Base-by-base conservation (phyloP, 2,113 vertebrate species). In the Oryzias woworae region DNA sequence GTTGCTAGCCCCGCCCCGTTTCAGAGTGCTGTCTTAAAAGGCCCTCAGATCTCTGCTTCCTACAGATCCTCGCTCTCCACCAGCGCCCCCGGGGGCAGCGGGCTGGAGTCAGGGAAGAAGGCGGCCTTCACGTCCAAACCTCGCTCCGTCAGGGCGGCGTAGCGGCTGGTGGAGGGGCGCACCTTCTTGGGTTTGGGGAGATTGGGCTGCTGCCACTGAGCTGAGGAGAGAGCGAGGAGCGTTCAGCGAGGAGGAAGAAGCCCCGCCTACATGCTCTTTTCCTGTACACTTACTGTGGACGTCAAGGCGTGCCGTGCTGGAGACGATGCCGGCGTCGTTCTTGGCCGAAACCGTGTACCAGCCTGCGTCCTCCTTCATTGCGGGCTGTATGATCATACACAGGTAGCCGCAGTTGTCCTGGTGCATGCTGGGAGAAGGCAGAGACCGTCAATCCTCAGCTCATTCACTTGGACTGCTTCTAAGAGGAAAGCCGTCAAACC, bases 331-430 rank as follows among this genome's bases (percentile, higher is more conserved):
- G 0, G 97, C 97, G 14, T 98, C 97, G 0, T 98, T 99, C 91
- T 98, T 99, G 70, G 97, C 97, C 0, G 97, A 98, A 43, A 98
- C 95, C 0, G 97, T 99, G 55, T 98, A 99, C 97, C 97, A 98
- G 17, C 96, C 97, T 0, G 96, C 96, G 3, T 98, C 97, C 53
- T 98, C 97, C 68, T 98, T 98, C 44, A 92, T 89, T 73, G 96
- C 92, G 18, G 96, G 96, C 88, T 98, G 97, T 87, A 99, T 96
- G 77, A 98, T 95, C 94, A 98, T 95, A 82, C 97, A 99, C 70
- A 98, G 91, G 90, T 98, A 98, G 75, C 97, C 97, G 0, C 94
- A 92, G 86, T 93, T 96, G 84, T 99, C 96, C 92, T 98, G 96
- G 87, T 98, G 96, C 95, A 98, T 98, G 92, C 97, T 98, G 82